Evolutionary conservation across 2,888 invertebrate species (phyloP).

Genomic region (Diaperis boleti): DNA sequence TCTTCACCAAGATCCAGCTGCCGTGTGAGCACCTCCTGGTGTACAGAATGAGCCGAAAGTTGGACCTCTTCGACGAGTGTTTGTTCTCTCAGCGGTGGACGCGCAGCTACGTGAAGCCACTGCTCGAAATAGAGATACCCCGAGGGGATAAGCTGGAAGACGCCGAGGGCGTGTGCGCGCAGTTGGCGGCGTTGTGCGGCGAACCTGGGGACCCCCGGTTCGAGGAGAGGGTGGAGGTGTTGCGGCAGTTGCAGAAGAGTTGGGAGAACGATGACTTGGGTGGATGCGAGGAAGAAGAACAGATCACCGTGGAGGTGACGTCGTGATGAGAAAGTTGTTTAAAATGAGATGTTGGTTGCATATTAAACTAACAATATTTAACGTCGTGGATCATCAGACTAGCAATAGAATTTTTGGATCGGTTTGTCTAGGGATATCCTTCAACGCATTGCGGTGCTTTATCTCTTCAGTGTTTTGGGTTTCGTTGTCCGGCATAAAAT

Average conservation of each 20-base stretch:
- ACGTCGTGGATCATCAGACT: too few relatives aligned
- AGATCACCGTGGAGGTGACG: too few relatives aligned
- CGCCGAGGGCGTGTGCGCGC: neutral
- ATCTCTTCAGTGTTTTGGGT: too few relatives aligned
- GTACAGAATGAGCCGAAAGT: neutral
- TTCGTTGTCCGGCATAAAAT: too few relatives aligned
- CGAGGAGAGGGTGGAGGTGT: neutral
- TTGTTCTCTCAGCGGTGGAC: conserved; percentile 3
- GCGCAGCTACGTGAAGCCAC: neutral
- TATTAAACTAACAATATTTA: too few relatives aligned
- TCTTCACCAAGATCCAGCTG: neutral
- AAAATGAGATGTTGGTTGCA: too few relatives aligned
- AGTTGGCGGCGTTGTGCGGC: neutral
- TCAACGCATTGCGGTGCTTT: too few relatives aligned
- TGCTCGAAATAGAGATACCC: neutral
- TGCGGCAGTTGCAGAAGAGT: neutral
- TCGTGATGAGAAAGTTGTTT: too few relatives aligned
- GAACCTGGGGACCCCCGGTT: neutral
- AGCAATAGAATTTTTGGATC: too few relatives aligned
- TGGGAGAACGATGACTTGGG: too few relatives aligned
- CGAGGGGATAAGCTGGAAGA: neutral
- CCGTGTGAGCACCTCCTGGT: neutral
- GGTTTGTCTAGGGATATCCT: too few relatives aligned
- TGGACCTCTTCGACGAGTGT: neutral
- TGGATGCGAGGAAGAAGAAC: too few relatives aligned